These are phyloP conservation scores for Scolopax mira DNA, from an alignment of 2,113 vertebrate species.

Conservation along the genomic window DNA sequence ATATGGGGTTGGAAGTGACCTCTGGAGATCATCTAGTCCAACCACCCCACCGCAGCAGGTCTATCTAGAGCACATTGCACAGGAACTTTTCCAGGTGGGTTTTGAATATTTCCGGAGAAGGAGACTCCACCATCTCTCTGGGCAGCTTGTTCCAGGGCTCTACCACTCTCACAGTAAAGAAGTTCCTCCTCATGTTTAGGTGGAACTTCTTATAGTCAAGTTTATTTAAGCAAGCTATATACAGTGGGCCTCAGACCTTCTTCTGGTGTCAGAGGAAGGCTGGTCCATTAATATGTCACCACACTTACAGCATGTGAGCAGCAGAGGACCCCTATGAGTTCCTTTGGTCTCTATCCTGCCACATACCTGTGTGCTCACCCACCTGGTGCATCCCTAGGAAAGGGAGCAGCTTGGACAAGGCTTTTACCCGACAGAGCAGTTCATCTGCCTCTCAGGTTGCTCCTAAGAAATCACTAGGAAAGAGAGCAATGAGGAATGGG, in stretches of 20 bases:
- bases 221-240: background rate
- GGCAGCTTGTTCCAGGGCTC: too few species aligned
- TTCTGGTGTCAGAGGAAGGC: background rate
- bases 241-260: background rate
- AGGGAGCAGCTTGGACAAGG: background rate
- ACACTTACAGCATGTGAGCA: background rate
- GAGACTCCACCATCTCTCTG: too few species aligned
- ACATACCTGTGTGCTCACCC: background rate
- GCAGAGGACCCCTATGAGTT: background rate
- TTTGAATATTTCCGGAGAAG: too few species aligned
- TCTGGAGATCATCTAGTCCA: too few species aligned
- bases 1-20: too few species aligned
- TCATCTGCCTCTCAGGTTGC: background rate
- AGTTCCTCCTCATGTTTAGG: too few species aligned
- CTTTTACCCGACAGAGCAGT: rapidly evolving
- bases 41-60: too few species aligned
- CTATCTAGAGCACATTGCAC: too few species aligned
- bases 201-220: too few species aligned
- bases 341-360: background rate
- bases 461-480: background rate
- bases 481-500: background rate
- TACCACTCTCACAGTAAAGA: too few species aligned
- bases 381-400: background rate
- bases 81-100: too few species aligned
- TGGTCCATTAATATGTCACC: too few species aligned